Evolutionary conservation across 2,888 invertebrate species (phyloP).

Genomic region (Dastarcus helophoroides): DNA sequence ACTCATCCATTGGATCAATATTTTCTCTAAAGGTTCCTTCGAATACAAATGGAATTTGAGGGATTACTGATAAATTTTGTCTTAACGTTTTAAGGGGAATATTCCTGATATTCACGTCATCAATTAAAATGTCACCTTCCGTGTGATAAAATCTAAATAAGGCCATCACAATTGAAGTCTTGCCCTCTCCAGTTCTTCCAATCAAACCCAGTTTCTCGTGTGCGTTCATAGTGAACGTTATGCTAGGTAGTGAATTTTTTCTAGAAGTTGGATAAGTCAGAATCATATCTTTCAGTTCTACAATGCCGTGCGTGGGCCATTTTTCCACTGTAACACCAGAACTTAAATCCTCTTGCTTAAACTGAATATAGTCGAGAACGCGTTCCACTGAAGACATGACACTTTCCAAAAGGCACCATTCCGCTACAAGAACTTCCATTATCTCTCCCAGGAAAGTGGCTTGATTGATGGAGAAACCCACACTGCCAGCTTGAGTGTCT

Average conservation of each 20-base stretch:
- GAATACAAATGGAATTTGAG: slow-evolving; percentile 77
- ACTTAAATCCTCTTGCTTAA: slow-evolving; percentile 32
- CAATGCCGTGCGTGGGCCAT: slow-evolving; percentile 50
- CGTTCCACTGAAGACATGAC: slow-evolving; percentile 87
- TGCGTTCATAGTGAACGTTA: slow-evolving; percentile 54
- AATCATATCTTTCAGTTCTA: slow-evolving; percentile 49
- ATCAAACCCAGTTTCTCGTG: slow-evolving; percentile 67
- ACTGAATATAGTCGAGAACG: slow-evolving; percentile 40
- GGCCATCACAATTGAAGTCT: slow-evolving; percentile 57
- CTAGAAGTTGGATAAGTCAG: slow-evolving; percentile 60
- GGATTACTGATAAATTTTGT: slow-evolving; percentile 69
- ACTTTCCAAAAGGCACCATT: slow-evolving; percentile 71
- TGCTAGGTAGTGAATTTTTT: slow-evolving; percentile 53
- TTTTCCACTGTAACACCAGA: slow-evolving; percentile 36
- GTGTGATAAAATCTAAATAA: slow-evolving; percentile 54
- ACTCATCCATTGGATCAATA: slow-evolving; percentile 19
- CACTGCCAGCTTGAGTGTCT: slow-evolving; percentile 34
- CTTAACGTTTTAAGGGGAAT: slow-evolving; percentile 64
- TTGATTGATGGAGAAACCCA: slow-evolving; percentile 71
- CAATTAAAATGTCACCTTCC: slow-evolving; percentile 46
- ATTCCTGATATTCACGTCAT: slow-evolving; percentile 54
- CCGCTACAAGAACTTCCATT: slow-evolving; percentile 54
- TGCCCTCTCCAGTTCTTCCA: slow-evolving; percentile 75
- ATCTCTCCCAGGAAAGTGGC: slow-evolving; percentile 62
- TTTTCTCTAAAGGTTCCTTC: slow-evolving; percentile 47